phyloP scores from a whole-genome alignment of 2,888 invertebrate genomes.

The Orthonychiurus folsomi region DNA sequence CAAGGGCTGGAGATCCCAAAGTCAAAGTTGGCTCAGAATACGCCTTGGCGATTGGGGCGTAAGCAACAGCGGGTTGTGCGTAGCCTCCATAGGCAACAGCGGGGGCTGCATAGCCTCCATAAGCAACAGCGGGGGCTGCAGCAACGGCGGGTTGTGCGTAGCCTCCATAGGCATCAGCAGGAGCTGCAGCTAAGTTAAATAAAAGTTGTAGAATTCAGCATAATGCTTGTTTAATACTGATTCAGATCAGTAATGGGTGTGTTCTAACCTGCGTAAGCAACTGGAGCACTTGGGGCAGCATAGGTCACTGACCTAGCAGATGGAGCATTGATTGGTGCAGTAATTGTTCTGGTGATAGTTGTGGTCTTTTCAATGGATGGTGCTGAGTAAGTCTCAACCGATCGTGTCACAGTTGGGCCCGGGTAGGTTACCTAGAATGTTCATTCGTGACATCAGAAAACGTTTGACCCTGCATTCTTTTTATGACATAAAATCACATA shows the following conservation, averaged over 20 bases:
- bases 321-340: slow-evolving; percentile 25
- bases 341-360: slow-evolving; percentile 26
- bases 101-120: slow-evolving; percentile 16
- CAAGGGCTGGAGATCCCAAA: slow-evolving; percentile 16
- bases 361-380: slow-evolving; percentile 28
- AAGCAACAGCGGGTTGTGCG: slow-evolving; percentile 6
- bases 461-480: neutral
- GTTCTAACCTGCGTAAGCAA: neutral
- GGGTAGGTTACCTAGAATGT: slow-evolving; percentile 14
- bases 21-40: slow-evolving; percentile 22
- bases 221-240: neutral
- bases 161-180: slow-evolving; percentile 10
- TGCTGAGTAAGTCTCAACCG: slow-evolving; percentile 24
- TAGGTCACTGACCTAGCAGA: slow-evolving; percentile 17
- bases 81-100: slow-evolving; percentile 7
- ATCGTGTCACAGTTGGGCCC: slow-evolving; percentile 24
- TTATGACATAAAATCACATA: slow-evolving; percentile 11
- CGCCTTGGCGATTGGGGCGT: slow-evolving; percentile 16
- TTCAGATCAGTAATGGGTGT: neutral
- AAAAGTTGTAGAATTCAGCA: neutral
- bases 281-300: slow-evolving; percentile 19
- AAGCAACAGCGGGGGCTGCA: slow-evolving; percentile 5
- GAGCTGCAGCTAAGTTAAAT: slow-evolving; percentile 10
- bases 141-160: slow-evolving; percentile 8
- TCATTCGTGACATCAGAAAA: slow-evolving; percentile 3